A percentile compares a stretch with the other conserved stretches of the same genome.
Evolutionary conservation across 1,140 invertebrate species (phyloP).

Genomic region (Branchinecta lynchi): DNA sequence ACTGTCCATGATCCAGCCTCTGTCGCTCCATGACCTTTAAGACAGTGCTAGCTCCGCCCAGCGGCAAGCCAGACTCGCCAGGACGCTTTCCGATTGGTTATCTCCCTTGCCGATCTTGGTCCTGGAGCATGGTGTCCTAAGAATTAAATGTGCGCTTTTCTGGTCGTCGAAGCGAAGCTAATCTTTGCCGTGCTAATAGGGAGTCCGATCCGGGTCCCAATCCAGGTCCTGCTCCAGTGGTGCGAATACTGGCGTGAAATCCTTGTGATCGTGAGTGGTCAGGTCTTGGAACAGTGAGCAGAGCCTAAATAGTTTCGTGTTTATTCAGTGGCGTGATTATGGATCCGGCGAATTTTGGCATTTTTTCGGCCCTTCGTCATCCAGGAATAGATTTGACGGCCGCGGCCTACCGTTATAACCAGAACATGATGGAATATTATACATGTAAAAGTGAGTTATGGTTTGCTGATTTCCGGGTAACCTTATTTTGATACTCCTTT

Average conservation of each 20-base stretch:
- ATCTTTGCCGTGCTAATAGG: neutral
- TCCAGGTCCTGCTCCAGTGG: slow-evolving; percentile 8
- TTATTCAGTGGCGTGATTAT: neutral
- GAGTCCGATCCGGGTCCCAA: neutral
- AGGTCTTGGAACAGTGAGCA: slow-evolving; percentile 7
- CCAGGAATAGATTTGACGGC: slow-evolving; percentile 58
- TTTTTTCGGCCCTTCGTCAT: slow-evolving; percentile 25
- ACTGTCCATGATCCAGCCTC: neutral
- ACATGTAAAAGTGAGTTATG: slow-evolving; percentile 61
- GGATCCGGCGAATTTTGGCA: slow-evolving; percentile 24
- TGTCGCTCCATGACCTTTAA: neutral
- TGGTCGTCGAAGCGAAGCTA: slow-evolving; percentile 8
- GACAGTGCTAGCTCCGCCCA: too few relatives aligned
- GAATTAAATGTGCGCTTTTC: slow-evolving; percentile 8
- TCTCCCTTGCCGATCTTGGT: neutral
- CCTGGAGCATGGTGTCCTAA: slow-evolving; percentile 1
- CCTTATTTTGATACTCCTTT: neutral
- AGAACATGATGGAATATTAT: slow-evolving; percentile 97
- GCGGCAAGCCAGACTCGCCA: too few relatives aligned
- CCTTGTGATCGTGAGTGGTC: neutral
- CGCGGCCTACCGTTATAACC: slow-evolving; percentile 85
- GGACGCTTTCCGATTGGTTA: neutral
- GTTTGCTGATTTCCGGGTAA: neutral
- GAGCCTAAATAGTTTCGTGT: neutral
- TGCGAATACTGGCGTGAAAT: slow-evolving; percentile 6